Conservation (phyloP, 2,797 vertebrate species). For the Coregonus suidteri region DNA sequence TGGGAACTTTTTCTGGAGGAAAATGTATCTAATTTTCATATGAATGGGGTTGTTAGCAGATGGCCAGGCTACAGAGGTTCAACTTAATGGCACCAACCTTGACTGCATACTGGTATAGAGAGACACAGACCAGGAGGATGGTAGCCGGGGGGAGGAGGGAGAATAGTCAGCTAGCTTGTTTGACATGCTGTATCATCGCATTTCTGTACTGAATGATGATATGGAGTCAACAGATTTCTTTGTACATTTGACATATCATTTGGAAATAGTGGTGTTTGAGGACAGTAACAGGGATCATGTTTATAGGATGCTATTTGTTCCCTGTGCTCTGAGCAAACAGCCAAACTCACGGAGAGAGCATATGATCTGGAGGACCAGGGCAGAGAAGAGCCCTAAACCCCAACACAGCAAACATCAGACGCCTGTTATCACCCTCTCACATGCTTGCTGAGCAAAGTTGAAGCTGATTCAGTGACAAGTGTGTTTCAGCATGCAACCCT, state of each 20-base stretch:
- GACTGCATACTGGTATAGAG: constrained; percentile 20
- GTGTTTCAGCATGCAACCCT: constrained; percentile 61
- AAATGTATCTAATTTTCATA: constrained; percentile 57
- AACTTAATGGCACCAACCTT: constrained; percentile 21
- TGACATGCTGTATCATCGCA: background rate
- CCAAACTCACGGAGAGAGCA: constrained; percentile 20
- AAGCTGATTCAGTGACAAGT: constrained; percentile 81
- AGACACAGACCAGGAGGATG: constrained; percentile 5
- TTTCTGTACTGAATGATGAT: background rate
- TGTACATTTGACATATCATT: background rate
- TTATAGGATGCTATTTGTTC: background rate
- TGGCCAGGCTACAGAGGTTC: constrained; percentile 29
- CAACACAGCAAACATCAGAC: constrained; percentile 70
- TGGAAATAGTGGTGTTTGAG: constrained; percentile 1
- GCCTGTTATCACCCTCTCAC: constrained; percentile 75
- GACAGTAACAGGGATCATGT: constrained; percentile 10
- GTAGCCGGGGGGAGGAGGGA: background rate
- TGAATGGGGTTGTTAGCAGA: constrained; percentile 41
- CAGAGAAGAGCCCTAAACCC: constrained; percentile 48
- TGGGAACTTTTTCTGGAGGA: constrained; percentile 58
- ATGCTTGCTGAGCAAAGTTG: constrained; percentile 81
- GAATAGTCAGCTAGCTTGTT: background rate
- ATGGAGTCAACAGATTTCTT: background rate
- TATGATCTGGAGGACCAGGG: constrained; percentile 16
- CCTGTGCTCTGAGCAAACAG: constrained; percentile 31